phyloP scores from a whole-genome alignment of 2,113 vertebrate species.

The Trichomycterus rosablanca region DNA sequence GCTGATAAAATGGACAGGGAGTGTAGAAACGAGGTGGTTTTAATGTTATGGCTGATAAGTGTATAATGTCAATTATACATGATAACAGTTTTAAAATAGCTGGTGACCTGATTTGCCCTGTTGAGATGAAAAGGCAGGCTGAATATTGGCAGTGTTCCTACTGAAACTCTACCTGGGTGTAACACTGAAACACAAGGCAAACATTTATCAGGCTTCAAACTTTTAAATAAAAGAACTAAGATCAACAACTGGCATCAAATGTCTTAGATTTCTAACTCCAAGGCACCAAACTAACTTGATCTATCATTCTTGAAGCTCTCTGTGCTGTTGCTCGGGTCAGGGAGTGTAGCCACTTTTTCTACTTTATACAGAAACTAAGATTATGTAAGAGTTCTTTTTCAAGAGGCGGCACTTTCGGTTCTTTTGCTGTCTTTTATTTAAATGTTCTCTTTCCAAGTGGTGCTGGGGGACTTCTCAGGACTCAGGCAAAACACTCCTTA shows the following conservation, averaged over 20 bases:
- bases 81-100: too few species aligned
- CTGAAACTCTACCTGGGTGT: slow-evolving; percentile 7
- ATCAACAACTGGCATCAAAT: not conserved
- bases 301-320: slow-evolving; percentile 7
- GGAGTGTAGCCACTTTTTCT: slow-evolving; percentile 34
- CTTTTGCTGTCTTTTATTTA: slow-evolving; percentile 45
- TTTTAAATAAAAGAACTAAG: not conserved
- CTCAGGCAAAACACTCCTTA: slow-evolving; percentile 26
- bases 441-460: slow-evolving; percentile 27
- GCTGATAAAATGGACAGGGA: too few species aligned
- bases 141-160: not conserved
- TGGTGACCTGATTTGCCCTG: not conserved
- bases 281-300: not conserved
- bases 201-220: not conserved
- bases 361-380: slow-evolving; percentile 29
- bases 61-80: too few species aligned
- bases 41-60: too few species aligned
- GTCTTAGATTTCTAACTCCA: not conserved
- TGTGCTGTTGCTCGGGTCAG: slow-evolving; percentile 31
- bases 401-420: slow-evolving; percentile 48
- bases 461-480: slow-evolving; percentile 32
- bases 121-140: not conserved
- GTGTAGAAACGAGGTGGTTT: too few species aligned
- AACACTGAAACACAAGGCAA: not conserved
- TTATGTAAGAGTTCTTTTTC: slow-evolving; percentile 58